Conservation (phyloP, 2,797 vertebrate species). For the Adelosebastes latens region DNA sequence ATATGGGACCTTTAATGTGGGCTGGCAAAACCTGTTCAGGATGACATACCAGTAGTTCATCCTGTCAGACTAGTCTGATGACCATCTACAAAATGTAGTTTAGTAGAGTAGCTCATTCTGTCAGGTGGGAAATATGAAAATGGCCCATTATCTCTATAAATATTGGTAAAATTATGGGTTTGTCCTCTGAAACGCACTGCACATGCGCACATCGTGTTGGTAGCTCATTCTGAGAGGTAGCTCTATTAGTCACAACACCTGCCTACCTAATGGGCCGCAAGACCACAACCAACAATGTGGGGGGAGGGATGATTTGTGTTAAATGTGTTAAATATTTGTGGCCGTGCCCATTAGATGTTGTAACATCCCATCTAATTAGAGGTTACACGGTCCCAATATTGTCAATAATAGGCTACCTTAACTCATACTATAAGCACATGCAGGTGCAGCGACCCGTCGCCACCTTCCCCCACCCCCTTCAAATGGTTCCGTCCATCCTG, state of each 20-base stretch:
- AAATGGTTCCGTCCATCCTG: not conserved
- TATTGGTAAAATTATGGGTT: fast-evolving
- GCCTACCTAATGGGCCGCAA: not conserved
- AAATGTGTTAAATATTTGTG: too few species aligned
- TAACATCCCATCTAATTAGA: too few species aligned
- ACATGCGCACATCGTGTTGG: not conserved
- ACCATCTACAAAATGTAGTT: too few species aligned
- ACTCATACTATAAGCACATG: not conserved
- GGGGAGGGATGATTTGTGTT: too few species aligned
- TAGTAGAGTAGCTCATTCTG: too few species aligned
- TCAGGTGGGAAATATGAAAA: not conserved
- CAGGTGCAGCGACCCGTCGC: fast-evolving
- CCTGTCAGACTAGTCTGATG: too few species aligned
- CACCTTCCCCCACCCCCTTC: not conserved
- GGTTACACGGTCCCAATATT: fast-evolving
- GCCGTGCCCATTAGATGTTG: too few species aligned
- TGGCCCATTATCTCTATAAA: fast-evolving
- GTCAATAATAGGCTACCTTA: not conserved
- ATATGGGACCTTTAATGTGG: too few species aligned
- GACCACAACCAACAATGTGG: not conserved
- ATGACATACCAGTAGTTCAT: too few species aligned
- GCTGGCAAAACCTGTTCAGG: fast-evolving
- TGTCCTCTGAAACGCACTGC: not conserved
- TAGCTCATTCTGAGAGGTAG: not conserved
- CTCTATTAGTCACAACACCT: not conserved